These are phyloP conservation scores for Amphipoea oculea DNA, from an alignment of 2,888 invertebrate genomes.

Conservation along the genomic window DNA sequence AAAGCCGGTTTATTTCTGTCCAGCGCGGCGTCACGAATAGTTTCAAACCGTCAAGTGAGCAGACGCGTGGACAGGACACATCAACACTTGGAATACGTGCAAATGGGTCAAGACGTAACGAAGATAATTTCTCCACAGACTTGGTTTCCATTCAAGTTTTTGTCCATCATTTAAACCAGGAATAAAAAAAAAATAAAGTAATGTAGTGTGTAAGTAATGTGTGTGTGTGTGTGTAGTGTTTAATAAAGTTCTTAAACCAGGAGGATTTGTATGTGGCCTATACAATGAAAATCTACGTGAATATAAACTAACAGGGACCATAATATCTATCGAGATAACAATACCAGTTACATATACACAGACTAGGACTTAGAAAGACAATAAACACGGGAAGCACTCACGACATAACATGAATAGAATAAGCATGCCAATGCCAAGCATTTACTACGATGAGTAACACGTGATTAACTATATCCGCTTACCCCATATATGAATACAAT, in stretches of 20 bases:
- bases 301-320: neutral
- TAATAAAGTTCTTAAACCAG: too few relatives aligned
- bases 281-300: neutral
- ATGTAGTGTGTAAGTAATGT: too few relatives aligned
- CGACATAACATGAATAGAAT: slow-evolving; percentile 42
- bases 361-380: slow-evolving; percentile 17
- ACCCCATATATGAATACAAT: slow-evolving; percentile 54
- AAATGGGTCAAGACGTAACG: neutral
- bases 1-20: slow-evolving; percentile 24
- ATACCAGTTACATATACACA: neutral
- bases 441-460: slow-evolving; percentile 64
- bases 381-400: slow-evolving; percentile 30
- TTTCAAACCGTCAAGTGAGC: slow-evolving; percentile 4
- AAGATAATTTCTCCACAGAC: neutral
- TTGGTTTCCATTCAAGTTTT: neutral
- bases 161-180: too few relatives aligned
- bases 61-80: neutral
- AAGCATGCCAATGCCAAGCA: slow-evolving; percentile 58
- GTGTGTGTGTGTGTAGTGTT: too few relatives aligned
- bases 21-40: slow-evolving; percentile 22
- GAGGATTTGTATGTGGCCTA: neutral
- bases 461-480: slow-evolving; percentile 59
- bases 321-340: neutral
- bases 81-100: slow-evolving; percentile 15
- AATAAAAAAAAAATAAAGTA: too few relatives aligned